These are phyloP conservation scores for Akabosia matsudoensis DNA, from an alignment of 1,140 invertebrate species.

Conservation along the genomic window DNA sequence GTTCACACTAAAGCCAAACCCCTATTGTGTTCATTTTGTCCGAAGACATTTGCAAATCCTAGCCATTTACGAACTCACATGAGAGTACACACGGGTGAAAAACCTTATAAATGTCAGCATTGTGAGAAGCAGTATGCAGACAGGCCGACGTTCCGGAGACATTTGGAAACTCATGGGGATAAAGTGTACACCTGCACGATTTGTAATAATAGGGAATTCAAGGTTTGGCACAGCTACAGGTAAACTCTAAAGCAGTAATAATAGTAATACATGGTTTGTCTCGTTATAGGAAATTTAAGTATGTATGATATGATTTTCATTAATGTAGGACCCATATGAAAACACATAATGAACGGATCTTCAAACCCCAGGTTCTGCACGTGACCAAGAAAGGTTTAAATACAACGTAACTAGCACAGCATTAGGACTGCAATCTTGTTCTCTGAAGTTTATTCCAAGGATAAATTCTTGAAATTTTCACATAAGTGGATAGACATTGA, in stretches of 20 bases:
- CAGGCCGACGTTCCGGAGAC: conserved; percentile 1
- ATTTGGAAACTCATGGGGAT: conserved; percentile 11
- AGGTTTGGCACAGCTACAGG: conserved; percentile 5
- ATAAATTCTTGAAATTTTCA: no score
- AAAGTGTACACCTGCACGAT: background rate
- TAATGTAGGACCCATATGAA: background rate
- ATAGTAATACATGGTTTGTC: no score
- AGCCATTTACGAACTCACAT: conserved; percentile 21
- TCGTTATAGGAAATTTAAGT: no score
- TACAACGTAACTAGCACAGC: no score
- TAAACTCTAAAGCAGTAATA: background rate
- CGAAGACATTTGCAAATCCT: conserved; percentile 7
- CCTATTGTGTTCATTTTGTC: conserved; percentile 49
- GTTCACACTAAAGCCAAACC: conserved; percentile 50
- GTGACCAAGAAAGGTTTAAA: no score
- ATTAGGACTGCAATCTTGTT: no score
- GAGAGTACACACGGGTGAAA: conserved; percentile 21
- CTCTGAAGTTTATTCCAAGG: no score
- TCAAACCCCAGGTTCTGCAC: no score
- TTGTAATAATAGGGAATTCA: background rate
- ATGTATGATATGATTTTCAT: background rate
- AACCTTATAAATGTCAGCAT: background rate
- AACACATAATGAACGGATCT: background rate
- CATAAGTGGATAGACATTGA: no score
- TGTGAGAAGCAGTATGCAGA: background rate